Conservation (phyloP, 2,888 invertebrate species). For the Eretmocerus hayati region DNA sequence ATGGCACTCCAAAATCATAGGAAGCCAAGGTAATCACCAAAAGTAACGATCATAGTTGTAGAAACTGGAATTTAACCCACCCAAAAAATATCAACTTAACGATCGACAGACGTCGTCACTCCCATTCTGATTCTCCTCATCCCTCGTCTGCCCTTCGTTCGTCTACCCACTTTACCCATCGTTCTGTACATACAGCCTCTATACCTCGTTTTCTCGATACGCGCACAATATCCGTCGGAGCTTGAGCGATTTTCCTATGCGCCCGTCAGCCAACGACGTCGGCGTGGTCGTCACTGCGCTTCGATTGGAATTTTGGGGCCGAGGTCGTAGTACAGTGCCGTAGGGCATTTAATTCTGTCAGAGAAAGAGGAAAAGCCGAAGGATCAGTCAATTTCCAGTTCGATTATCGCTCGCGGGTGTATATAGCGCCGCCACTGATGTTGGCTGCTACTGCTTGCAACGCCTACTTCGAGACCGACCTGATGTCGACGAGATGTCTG, state of each 20-base stretch:
- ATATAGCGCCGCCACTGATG: background rate
- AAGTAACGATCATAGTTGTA: too few relatives aligned
- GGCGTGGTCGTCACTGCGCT: background rate
- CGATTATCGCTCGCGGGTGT: conserved; percentile 3
- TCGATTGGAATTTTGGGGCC: conserved; percentile 15
- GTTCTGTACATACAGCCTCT: too few relatives aligned
- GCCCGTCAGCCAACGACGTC: background rate
- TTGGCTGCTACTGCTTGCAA: too few relatives aligned
- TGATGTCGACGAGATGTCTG: too few relatives aligned
- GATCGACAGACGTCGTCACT: too few relatives aligned
- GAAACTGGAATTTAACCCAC: too few relatives aligned
- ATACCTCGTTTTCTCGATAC: conserved; percentile 6
- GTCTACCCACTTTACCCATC: background rate
- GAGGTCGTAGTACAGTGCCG: background rate
- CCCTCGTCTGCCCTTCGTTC: background rate
- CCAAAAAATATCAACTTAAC: too few relatives aligned
- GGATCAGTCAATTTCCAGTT: conserved; percentile 18
- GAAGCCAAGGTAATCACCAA: too few relatives aligned
- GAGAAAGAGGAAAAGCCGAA: conserved; percentile 8
- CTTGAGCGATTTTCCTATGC: conserved; percentile 6
- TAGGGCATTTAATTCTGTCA: too few relatives aligned
- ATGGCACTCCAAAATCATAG: too few relatives aligned
- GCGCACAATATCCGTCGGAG: conserved; percentile 16
- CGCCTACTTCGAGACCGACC: too few relatives aligned
- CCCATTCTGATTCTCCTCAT: background rate